A percentile compares a stretch with the other conserved stretches of the same genome.
Evolutionary conservation across 2,113 vertebrate genomes (phyloP).

Genomic region (Neopipo cinnamomea): DNA sequence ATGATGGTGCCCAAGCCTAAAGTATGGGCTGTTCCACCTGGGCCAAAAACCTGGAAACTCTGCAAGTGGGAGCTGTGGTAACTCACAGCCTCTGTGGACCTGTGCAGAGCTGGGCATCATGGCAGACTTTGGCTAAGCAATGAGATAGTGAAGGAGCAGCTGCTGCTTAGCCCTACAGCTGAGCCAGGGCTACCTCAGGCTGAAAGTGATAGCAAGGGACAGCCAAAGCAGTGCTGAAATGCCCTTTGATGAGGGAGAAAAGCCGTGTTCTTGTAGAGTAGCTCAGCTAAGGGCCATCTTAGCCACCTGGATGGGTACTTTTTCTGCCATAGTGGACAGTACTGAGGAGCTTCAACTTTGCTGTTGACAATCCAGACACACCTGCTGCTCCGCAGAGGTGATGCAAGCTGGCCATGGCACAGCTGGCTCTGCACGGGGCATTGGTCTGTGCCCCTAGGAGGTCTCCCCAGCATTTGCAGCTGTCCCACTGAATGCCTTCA

Average conservation of each 20-base stretch:
- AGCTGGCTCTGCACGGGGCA: fast-evolving
- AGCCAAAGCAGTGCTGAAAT: neutral
- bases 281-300: neutral
- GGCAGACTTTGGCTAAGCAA: neutral
- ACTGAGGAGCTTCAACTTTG: neutral
- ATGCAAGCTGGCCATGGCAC: neutral
- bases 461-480: neutral
- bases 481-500: neutral
- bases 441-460: neutral
- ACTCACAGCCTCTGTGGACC: neutral
- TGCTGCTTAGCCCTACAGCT: neutral
- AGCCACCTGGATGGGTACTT: neutral
- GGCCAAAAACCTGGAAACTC: neutral
- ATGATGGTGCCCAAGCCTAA: neutral
- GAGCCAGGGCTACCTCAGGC: neutral
- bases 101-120: neutral
- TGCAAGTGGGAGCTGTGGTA: neutral
- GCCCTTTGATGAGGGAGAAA: neutral
- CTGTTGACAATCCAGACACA: neutral
- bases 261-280: neutral
- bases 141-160: fast-evolving
- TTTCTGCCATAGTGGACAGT: neutral
- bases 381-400: neutral
- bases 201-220: neutral
- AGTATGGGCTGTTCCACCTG: neutral